These are phyloP conservation scores for Trachelus iudaicus DNA, from an alignment of 2,888 invertebrate species.

Conservation along the genomic window DNA sequence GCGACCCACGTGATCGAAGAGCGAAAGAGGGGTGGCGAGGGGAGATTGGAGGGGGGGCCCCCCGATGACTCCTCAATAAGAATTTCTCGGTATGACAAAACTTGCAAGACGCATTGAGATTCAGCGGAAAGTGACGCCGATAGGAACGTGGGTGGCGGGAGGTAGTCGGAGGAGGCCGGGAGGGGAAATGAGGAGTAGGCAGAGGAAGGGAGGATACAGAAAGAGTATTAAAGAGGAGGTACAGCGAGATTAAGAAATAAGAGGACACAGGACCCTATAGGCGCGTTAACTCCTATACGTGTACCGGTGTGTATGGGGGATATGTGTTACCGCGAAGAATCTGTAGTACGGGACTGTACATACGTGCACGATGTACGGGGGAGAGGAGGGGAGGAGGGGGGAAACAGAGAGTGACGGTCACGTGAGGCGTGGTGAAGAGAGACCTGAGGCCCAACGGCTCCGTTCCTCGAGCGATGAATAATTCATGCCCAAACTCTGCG, in stretches of 20 bases:
- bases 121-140: neutral
- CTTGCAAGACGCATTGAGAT: neutral
- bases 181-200: neutral
- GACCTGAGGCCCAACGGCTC: slow-evolving; percentile 45
- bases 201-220: neutral
- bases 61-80: neutral
- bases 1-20: neutral
- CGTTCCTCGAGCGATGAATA: slow-evolving; percentile 54
- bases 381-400: too few relatives aligned
- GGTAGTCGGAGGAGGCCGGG: neutral
- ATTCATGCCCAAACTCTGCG: slow-evolving; percentile 47
- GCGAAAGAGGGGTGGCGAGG: slow-evolving; percentile 7
- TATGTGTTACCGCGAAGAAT: neutral
- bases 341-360: slow-evolving; percentile 19
- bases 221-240: neutral
- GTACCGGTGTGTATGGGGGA: slow-evolving; percentile 34
- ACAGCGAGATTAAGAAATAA: neutral
- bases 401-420: slow-evolving; percentile 38
- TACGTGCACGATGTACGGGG: slow-evolving; percentile 31
- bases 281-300: slow-evolving; percentile 9
- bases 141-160: neutral
- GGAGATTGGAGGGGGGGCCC: slow-evolving; percentile 7
- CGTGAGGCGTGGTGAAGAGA: slow-evolving; percentile 49
- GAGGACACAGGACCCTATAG: neutral
- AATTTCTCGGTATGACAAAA: neutral